These are phyloP conservation scores for Grallaria varia DNA, from an alignment of 2,113 vertebrate species.

Conservation along the genomic window DNA sequence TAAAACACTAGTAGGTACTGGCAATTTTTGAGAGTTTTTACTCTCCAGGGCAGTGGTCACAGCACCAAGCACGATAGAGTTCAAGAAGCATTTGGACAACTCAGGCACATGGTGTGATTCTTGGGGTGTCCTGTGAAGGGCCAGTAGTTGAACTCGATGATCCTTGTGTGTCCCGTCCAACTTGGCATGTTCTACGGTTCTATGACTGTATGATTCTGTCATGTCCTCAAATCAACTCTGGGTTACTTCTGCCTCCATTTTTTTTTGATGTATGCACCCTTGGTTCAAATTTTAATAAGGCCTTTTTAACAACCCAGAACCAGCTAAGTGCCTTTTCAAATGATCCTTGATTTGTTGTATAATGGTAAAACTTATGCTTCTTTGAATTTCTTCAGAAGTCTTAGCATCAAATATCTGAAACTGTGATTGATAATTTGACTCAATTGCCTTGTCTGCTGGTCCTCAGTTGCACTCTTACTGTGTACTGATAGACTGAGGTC, in stretches of 20 bases:
- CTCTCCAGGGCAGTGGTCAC: background rate
- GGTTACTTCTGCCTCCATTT: background rate
- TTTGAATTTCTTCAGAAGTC: background rate
- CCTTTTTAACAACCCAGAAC: background rate
- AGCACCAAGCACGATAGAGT: background rate
- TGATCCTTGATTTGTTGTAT: background rate
- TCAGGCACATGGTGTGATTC: background rate
- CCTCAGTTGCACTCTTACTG: background rate
- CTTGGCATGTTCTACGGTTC: background rate
- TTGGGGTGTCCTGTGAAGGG: background rate
- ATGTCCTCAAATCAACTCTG: background rate
- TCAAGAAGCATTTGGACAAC: background rate
- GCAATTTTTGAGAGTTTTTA: background rate
- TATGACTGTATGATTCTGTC: background rate
- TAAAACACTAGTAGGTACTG: background rate
- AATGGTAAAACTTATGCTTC: background rate
- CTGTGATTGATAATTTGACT: background rate
- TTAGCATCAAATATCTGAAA: background rate
- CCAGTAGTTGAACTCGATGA: fast-evolving
- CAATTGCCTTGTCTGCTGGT: background rate
- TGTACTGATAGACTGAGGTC: background rate
- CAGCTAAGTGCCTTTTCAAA: slow-evolving; percentile 11
- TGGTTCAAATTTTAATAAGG: background rate
- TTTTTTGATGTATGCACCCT: background rate
- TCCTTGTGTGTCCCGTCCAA: background rate